These are phyloP conservation scores for Champsocephalus esox DNA, from an alignment of 2,797 vertebrate species.

Conservation along the genomic window DNA sequence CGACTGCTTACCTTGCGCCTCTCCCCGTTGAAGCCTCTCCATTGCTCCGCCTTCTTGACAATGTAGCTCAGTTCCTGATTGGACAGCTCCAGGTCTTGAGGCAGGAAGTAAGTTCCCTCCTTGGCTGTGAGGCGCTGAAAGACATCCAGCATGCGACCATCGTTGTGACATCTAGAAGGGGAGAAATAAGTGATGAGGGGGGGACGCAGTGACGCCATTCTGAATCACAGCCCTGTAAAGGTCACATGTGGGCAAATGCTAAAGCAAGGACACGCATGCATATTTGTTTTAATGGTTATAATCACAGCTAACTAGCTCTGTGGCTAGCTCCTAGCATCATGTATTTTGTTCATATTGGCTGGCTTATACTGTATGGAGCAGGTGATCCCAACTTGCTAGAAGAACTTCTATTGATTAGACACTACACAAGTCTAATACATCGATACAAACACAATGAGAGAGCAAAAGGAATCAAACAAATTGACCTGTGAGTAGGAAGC, in stretches of 20 bases:
- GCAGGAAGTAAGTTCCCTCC: slow-evolving; percentile 89
- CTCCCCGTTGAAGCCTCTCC: slow-evolving; percentile 92
- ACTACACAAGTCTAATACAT: slow-evolving; percentile 63
- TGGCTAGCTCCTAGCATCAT: slow-evolving; percentile 28
- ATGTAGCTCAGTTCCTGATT: slow-evolving; percentile 93
- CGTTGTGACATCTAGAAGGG: slow-evolving; percentile 85
- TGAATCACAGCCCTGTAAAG: slow-evolving; percentile 40
- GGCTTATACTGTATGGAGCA: slow-evolving; percentile 18
- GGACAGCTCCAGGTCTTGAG: slow-evolving; percentile 92
- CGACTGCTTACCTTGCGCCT: slow-evolving; percentile 88
- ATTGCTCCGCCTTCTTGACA: slow-evolving; percentile 91
- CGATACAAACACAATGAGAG: slow-evolving; percentile 57
- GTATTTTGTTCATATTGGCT: slow-evolving; percentile 30
- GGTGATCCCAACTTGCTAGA: slow-evolving; percentile 27
- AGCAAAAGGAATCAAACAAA: slow-evolving; percentile 76
- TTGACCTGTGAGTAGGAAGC: slow-evolving; percentile 75
- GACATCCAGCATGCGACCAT: slow-evolving; percentile 89
- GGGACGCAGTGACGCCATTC: slow-evolving; percentile 13
- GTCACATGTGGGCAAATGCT: slow-evolving; percentile 46
- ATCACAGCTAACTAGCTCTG: slow-evolving; percentile 27
- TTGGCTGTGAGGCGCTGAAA: slow-evolving; percentile 87
- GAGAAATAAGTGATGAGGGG: slow-evolving; percentile 11
- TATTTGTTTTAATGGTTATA: slow-evolving; percentile 30
- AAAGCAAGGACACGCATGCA: slow-evolving; percentile 22
- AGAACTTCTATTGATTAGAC: slow-evolving; percentile 63